Conservation (phyloP, 1,140 invertebrate genomes). For the Centruroides sculpturatus region DNA sequence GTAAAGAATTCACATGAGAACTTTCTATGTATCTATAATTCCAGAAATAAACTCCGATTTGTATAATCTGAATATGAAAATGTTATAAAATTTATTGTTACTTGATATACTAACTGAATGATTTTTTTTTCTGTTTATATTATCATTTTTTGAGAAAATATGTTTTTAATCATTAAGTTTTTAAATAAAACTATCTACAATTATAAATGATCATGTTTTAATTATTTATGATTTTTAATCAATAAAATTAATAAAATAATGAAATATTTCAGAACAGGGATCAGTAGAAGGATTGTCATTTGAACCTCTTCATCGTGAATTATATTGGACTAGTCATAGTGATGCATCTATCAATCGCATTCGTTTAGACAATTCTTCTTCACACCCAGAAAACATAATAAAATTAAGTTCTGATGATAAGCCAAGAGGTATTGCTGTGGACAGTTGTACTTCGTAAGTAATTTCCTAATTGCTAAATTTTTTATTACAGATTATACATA, state of each 20-base stretch:
- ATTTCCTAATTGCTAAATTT: neutral
- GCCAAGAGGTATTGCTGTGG: conserved; percentile 63
- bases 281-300: conserved; percentile 70
- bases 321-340: conserved; percentile 77
- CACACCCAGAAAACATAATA: conserved; percentile 45
- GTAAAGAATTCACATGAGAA: no score
- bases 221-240: neutral
- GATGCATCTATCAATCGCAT: conserved; percentile 55
- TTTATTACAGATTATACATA: neutral
- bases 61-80: no score
- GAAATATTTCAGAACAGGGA: conserved; percentile 40
- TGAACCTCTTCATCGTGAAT: conserved; percentile 42
- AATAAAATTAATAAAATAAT: neutral
- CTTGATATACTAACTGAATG: no score
- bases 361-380: conserved; percentile 28
- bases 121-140: no score
- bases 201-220: no score
- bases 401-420: conserved; percentile 52
- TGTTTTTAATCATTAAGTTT: no score
- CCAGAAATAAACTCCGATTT: no score
- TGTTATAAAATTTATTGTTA: no score
- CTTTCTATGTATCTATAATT: no score
- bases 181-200: no score
- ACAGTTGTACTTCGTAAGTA: conserved; percentile 53
- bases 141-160: no score